phyloP scores from a whole-genome alignment of 2,888 invertebrate genomes.

The Argyresthia goedartella region DNA sequence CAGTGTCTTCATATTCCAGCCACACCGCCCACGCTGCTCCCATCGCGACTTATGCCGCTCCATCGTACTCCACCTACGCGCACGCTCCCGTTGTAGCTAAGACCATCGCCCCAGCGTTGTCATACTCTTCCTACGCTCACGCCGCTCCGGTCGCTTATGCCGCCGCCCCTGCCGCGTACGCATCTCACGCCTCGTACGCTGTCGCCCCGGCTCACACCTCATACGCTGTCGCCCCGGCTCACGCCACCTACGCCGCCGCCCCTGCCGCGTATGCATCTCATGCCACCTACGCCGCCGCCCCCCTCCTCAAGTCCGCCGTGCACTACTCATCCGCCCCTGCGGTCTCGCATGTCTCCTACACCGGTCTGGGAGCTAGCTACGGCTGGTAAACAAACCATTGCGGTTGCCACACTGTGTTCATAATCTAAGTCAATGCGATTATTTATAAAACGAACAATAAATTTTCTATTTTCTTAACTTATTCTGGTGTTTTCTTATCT shows the following conservation, averaged over 20 bases:
- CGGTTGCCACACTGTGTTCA: neutral
- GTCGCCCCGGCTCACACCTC: conserved; percentile 26
- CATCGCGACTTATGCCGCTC: conserved; percentile 14
- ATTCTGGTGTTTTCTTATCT: no score
- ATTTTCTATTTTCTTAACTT: neutral
- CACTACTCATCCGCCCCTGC: conserved; percentile 47
- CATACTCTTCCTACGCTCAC: conserved; percentile 21
- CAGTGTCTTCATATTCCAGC: conserved; percentile 22
- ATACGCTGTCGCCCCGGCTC: conserved; percentile 52
- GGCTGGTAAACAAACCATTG: conserved; percentile 35
- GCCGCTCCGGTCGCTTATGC: conserved; percentile 14
- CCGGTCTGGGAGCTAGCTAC: conserved; percentile 65
- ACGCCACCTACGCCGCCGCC: conserved; percentile 29
- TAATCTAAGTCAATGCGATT: neutral
- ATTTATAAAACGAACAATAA: neutral
- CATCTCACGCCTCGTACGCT: conserved; percentile 20
- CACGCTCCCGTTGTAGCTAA: conserved; percentile 21
- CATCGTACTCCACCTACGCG: conserved; percentile 11
- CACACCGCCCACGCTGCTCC: conserved; percentile 35
- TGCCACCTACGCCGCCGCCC: neutral
- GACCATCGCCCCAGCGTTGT: conserved; percentile 20
- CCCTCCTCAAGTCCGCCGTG: neutral
- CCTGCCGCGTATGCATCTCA: conserved; percentile 19
- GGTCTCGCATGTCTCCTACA: conserved; percentile 66
- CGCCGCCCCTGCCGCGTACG: conserved; percentile 19